Evolutionary conservation across 1,140 invertebrate genomes (phyloP).

Genomic region (Rhagoletis pomonella): DNA sequence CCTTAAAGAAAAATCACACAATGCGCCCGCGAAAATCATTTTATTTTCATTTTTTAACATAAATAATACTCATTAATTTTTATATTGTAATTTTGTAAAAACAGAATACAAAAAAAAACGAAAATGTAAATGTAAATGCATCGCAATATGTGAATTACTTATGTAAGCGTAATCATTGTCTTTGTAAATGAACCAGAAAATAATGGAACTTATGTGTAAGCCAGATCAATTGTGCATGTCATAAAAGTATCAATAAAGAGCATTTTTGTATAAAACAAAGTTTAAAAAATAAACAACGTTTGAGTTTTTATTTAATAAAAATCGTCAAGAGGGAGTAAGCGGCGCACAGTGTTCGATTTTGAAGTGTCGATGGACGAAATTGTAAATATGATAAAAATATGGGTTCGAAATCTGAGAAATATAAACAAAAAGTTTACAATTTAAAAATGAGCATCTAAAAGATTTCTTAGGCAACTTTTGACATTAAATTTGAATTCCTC

Average conservation of each 20-base stretch:
- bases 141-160: constrained; percentile 10
- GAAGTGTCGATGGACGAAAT: too few relatives aligned
- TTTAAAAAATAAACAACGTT: constrained; percentile 60
- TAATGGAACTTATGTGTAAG: constrained; percentile 64
- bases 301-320: constrained; percentile 13
- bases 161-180: constrained; percentile 58
- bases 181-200: not conserved
- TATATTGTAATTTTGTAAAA: constrained; percentile 44
- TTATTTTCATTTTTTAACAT: constrained; percentile 24
- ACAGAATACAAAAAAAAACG: constrained; percentile 9
- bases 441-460: too few relatives aligned
- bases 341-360: too few relatives aligned
- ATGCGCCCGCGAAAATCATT: constrained; percentile 5
- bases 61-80: constrained; percentile 55
- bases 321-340: too few relatives aligned
- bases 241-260: constrained; percentile 65
- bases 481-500: too few relatives aligned
- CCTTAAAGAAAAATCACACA: constrained; percentile 59
- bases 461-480: too few relatives aligned
- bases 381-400: too few relatives aligned
- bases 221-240: constrained; percentile 58
- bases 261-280: constrained; percentile 74
- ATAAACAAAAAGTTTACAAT: too few relatives aligned
- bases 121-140: constrained; percentile 43
- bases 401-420: too few relatives aligned